phyloP scores from a whole-genome alignment of 1,140 invertebrate genomes.

The Cecropterus lyciades region DNA sequence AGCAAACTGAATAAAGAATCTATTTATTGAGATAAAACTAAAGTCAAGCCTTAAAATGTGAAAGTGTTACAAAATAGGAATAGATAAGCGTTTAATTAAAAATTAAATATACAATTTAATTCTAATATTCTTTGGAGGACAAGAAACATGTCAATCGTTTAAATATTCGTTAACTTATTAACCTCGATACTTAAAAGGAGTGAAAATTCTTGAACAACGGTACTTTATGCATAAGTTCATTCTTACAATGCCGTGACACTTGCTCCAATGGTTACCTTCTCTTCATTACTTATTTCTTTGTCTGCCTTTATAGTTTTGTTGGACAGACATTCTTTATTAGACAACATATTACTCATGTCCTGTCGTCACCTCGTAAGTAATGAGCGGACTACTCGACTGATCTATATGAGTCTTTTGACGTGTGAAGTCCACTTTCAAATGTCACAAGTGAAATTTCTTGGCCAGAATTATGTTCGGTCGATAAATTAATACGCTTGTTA shows the following conservation, averaged over 20 bases:
- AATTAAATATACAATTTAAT: conserved; percentile 6
- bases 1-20: neutral
- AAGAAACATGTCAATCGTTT: conserved; percentile 18
- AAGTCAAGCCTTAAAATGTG: neutral
- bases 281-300: conserved; percentile 28
- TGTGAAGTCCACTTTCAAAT: conserved; percentile 35
- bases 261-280: conserved; percentile 9
- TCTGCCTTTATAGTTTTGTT: conserved; percentile 23
- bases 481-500: neutral
- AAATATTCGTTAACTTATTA: conserved; percentile 31
- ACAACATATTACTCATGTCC: conserved; percentile 30
- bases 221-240: conserved; percentile 23
- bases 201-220: conserved; percentile 31
- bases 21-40: conserved; percentile 3
- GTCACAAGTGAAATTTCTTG: conserved; percentile 33
- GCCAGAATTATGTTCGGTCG: conserved; percentile 10
- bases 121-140: neutral
- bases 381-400: conserved; percentile 15
- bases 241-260: conserved; percentile 30
- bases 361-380: conserved; percentile 21
- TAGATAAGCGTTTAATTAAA: neutral
- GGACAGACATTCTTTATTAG: conserved; percentile 16
- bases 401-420: conserved; percentile 22
- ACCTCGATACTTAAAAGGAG: conserved; percentile 33
- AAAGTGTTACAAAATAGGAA: conserved; percentile 7